phyloP scores from a whole-genome alignment of 35 echinoderm and acorn worm genomes.

The Heliocidaris tuberculata region DNA sequence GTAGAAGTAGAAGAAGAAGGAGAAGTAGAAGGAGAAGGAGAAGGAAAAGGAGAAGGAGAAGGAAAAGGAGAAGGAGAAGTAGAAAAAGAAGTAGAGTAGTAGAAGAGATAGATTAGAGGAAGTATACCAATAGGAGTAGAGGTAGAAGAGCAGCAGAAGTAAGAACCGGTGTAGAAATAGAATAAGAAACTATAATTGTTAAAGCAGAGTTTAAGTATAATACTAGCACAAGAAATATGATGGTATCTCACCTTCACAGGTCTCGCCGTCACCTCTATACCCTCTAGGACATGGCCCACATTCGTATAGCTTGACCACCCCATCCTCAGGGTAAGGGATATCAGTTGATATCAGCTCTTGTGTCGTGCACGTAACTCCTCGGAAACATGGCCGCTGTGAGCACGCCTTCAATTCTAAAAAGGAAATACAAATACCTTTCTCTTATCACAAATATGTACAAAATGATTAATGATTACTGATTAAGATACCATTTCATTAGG shows the following conservation, averaged over 20 bases:
- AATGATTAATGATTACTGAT: background rate
- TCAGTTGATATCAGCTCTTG: conserved; percentile 33
- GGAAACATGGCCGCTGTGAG: conserved; percentile 45
- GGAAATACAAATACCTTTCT: background rate
- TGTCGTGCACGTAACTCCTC: conserved; percentile 44
- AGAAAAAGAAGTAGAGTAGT: no score
- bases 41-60: no score
- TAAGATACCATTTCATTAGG: background rate
- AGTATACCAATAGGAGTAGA: background rate
- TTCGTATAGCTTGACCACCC: conserved; percentile 51
- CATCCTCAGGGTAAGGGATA: conserved; percentile 41
- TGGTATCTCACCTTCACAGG: conserved; percentile 50
- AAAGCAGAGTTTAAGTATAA: background rate
- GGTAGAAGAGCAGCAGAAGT: background rate
- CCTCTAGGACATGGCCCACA: conserved; percentile 53
- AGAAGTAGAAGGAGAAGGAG: no score
- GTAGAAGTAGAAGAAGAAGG: no score
- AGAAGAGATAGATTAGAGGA: no score
- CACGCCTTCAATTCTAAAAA: conserved; percentile 49
- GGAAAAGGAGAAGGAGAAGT: no score
- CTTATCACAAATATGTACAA: background rate
- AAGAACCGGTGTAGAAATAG: background rate
- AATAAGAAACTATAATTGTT: background rate
- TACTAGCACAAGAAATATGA: background rate
- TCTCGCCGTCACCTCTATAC: conserved; percentile 52